Evolutionary conservation across 2,113 vertebrate genomes (phyloP), one percentile per base, ranked within the genome.

Genomic region (Mustela nigripes): DNA sequence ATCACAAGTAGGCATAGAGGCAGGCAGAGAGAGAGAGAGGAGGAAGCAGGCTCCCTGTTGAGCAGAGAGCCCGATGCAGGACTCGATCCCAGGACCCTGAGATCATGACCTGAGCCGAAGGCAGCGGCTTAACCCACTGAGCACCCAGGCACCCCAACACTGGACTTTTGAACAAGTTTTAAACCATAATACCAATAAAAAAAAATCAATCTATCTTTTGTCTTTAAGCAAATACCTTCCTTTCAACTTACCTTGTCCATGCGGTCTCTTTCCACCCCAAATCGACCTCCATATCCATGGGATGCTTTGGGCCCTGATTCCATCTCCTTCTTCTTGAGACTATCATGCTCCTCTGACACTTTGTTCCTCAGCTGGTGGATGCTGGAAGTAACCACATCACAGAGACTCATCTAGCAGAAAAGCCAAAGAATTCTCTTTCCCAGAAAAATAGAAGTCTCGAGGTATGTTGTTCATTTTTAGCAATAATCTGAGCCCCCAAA

Each of bases 231-330:
- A 36, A 5, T 36, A 93, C 58, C 58, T 87, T 9, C 10, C 50
- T 94, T 97, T 82, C 50, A 48, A 63, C 26, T 96, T 81, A 99
- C 99, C 99, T 99, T 99, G 98, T 99, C 99, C 99, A 99, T 99
- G 36, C 99, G 98, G 97, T 99, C 99, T 39, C 50, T 99, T 98
- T 99, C 99, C 53, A 99, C 99, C 7, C 99, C 99, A 91, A 99
- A 99, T 96, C 99, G 99, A 8, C 99, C 99, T 71, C 99, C 99
- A 0, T 99, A 99, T 36, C 99, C 99, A 5, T 99, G 99, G 0
- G 99, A 99, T 0, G 99, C 99, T 98, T 99, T 99, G 83, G 99
- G 99, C 5, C 98, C 99, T 1, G 97, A 39, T 31, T 99, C 99
- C 98, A 99, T 79, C 48, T 99, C 99, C 93, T 99, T 99, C 98